Percentiles rank a stretch among this genome's conserved stretches.
Conservation (phyloP, 2,797 vertebrate genomes). For the Peromyscus aztecus region DNA sequence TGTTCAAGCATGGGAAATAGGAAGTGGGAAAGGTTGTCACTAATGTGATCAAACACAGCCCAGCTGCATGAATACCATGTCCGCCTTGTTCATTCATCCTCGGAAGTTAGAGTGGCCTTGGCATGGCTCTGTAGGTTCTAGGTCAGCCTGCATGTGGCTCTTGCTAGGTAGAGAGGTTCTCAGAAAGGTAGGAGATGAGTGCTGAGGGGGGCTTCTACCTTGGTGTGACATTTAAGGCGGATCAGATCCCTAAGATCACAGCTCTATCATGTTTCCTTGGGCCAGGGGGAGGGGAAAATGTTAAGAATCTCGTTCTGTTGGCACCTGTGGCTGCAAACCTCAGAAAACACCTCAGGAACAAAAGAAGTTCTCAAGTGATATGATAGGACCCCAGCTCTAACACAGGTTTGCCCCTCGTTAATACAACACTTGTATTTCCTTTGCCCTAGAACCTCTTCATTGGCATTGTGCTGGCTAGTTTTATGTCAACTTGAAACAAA, state of each 20-base stretch:
- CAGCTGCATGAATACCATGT: neutral
- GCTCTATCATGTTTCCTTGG: neutral
- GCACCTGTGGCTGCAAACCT: neutral
- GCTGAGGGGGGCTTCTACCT: neutral
- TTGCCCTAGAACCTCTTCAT: neutral
- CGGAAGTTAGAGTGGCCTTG: neutral
- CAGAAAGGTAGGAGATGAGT: neutral
- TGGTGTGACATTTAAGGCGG: neutral
- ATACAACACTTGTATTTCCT: neutral
- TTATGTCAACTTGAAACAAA: neutral
- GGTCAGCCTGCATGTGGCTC: neutral
- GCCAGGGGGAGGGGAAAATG: too few relatives aligned
- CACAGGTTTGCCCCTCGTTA: neutral
- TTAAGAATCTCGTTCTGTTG: neutral
- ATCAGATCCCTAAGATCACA: neutral
- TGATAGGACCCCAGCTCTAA: neutral
- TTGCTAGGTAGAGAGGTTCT: neutral
- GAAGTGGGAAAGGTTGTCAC: neutral
- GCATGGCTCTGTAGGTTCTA: neutral
- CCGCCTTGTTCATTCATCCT: neutral
- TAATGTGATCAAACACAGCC: neutral
- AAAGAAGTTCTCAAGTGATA: neutral
- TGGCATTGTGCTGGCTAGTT: neutral
- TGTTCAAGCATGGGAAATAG: neutral
- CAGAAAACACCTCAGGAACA: neutral